Percentiles rank a stretch among this genome's conserved stretches.
Conservation (phyloP, 2,797 vertebrate species). For the Setipinna tenuifilis region DNA sequence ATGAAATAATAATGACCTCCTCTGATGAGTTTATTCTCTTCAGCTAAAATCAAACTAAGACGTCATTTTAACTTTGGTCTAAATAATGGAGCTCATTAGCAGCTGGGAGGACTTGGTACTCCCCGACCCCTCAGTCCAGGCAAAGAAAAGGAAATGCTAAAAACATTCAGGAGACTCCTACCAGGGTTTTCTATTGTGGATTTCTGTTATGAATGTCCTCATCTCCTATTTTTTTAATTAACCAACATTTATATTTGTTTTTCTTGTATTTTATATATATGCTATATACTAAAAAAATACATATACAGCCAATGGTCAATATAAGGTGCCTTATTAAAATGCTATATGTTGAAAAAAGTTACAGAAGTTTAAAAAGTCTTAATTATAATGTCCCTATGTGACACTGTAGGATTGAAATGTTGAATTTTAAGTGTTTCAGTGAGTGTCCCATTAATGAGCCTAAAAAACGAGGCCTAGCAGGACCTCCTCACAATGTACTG, state of each 20-base stretch:
- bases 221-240: too few relatives aligned
- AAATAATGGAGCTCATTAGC: neutral
- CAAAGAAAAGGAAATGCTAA: neutral
- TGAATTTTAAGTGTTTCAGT: too few relatives aligned
- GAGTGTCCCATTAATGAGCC: slow-evolving; percentile 48
- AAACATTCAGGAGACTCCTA: neutral
- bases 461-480: slow-evolving; percentile 28
- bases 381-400: too few relatives aligned
- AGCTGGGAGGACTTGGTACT: neutral
- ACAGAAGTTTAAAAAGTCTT: too few relatives aligned
- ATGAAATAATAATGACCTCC: neutral
- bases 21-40: neutral
- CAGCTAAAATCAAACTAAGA: neutral
- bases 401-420: too few relatives aligned
- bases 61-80: neutral
- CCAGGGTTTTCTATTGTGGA: slow-evolving; percentile 20
- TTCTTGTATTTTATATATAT: too few relatives aligned
- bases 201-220: slow-evolving; percentile 36
- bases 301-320: too few relatives aligned
- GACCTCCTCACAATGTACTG: slow-evolving; percentile 36
- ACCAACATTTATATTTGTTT: too few relatives aligned
- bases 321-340: too few relatives aligned
- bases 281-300: too few relatives aligned
- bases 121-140: neutral
- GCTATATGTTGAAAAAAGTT: too few relatives aligned